phyloP scores from a whole-genome alignment of 2,797 vertebrate species.

The Catostomus latipinnis region DNA sequence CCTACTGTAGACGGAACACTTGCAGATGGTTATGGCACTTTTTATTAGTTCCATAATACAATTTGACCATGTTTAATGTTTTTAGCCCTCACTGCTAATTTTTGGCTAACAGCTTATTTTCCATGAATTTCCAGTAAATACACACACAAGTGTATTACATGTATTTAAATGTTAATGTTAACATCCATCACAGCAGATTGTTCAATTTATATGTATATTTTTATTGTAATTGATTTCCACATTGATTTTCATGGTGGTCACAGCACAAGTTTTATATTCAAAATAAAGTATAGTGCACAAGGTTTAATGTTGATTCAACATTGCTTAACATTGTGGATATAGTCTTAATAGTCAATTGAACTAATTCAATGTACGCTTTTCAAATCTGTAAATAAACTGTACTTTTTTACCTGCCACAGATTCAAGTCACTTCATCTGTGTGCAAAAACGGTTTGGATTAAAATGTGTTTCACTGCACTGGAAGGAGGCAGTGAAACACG shows the following conservation, averaged over 20 bases:
- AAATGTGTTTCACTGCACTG: background rate
- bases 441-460: background rate
- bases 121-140: background rate
- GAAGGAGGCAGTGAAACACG: no score
- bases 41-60: conserved; percentile 1
- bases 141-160: conserved; percentile 7
- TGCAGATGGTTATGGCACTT: conserved; percentile 1
- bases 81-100: background rate
- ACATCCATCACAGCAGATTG: conserved; percentile 16
- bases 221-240: background rate
- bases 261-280: conserved; percentile 32
- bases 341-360: background rate
- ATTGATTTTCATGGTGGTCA: conserved; percentile 16
- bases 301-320: background rate
- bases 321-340: background rate
- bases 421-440: background rate
- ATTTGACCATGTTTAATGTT: background rate
- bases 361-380: no score
- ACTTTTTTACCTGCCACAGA: background rate
- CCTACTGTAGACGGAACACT: conserved; percentile 41
- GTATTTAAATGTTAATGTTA: conserved; percentile 5
- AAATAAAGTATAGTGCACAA: conserved; percentile 40
- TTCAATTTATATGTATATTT: conserved; percentile 21
- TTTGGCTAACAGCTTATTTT: background rate
- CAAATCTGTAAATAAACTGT: conserved; percentile 18